phyloP scores from a whole-genome alignment of 2,888 invertebrate genomes.

The Ellobium chinense region DNA sequence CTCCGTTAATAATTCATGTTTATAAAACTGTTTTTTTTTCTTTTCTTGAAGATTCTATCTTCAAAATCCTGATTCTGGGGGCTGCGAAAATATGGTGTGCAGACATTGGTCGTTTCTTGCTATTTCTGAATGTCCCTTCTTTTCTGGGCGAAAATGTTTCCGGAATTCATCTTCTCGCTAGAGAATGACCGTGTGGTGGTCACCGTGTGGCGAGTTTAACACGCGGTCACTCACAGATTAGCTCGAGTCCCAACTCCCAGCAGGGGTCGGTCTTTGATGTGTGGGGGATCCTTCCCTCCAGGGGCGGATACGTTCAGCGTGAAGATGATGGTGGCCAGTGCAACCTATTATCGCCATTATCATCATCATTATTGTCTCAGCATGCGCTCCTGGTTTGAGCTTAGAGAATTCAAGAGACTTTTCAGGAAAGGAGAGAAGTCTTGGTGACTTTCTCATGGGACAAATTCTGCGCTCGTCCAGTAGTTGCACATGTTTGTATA shows the following conservation, averaged over 20 bases:
- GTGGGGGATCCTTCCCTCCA: not conserved
- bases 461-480: not conserved
- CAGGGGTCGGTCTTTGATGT: constrained; percentile 1
- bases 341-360: constrained; percentile 10
- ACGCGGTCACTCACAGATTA: not conserved
- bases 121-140: too few species aligned
- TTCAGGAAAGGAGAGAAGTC: too few species aligned
- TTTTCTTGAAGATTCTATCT: too few species aligned
- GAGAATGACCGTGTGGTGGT: not conserved
- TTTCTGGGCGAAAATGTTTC: not conserved
- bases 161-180: not conserved
- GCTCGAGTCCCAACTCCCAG: not conserved
- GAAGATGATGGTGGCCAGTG: not conserved
- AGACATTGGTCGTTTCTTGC: too few species aligned
- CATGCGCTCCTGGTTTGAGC: not conserved
- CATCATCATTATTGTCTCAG: constrained; percentile 6
- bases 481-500: not conserved
- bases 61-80: too few species aligned
- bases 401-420: too few species aligned
- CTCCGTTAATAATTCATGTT: too few species aligned
- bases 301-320: not conserved
- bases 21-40: too few species aligned
- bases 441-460: not conserved
- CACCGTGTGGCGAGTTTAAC: not conserved
- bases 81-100: too few species aligned